Evolutionary conservation across 2,797 vertebrate genomes (phyloP).

Genomic region (Pogoniulus pusillus): DNA sequence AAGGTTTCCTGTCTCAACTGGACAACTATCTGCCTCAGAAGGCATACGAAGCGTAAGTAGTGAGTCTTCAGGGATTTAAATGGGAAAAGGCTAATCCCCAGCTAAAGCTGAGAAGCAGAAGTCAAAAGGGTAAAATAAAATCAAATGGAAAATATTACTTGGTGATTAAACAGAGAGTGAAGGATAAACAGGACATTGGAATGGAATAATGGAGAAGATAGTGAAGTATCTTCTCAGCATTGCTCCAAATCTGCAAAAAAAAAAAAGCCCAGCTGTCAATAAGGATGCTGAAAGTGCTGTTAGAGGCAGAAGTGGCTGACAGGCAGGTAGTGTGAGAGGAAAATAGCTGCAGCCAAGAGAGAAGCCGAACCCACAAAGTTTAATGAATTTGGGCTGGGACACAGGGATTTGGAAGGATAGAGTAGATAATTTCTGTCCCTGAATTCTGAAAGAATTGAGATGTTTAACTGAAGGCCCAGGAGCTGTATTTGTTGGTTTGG

Average conservation of each 20-base stretch:
- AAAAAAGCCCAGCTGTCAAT: neutral
- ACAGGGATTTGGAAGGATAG: no score
- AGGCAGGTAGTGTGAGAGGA: no score
- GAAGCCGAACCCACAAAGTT: no score
- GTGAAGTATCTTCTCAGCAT: neutral
- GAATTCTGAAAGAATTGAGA: no score
- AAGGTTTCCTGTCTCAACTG: neutral
- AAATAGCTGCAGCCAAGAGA: no score
- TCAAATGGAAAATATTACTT: slow-evolving; percentile 34
- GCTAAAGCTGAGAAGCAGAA: neutral
- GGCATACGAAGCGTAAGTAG: neutral
- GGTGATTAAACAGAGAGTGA: neutral
- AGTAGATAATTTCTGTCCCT: no score
- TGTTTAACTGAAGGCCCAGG: no score
- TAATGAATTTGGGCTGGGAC: no score
- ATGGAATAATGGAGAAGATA: neutral
- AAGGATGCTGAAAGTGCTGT: neutral
- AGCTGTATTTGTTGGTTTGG: no score
- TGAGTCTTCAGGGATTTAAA: slow-evolving; percentile 2
- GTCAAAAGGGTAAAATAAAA: slow-evolving; percentile 29
- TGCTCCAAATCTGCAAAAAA: neutral
- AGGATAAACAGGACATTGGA: neutral
- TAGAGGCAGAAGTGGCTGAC: neutral
- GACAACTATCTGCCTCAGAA: neutral
- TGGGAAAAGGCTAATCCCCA: neutral